Base-by-base conservation (phyloP, 2,888 invertebrate species). In the Vanessa cardui region DNA sequence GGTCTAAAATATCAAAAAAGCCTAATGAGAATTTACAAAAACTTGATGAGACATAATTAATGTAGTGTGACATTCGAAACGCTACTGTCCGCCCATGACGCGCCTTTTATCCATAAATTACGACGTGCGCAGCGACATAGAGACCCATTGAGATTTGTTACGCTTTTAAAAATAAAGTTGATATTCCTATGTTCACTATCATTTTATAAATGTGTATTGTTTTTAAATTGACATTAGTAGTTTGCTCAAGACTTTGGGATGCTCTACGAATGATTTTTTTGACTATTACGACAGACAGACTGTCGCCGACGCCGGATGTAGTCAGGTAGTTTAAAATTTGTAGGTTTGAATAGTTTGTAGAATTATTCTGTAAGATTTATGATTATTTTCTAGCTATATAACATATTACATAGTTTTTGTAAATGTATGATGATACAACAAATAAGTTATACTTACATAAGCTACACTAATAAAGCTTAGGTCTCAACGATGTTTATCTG, bases 281-380 rank as follows among this genome's bases (percentile, higher is more conserved):
- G 44, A 61, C 54, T 49, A 31, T 62, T 59, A 61, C 70, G 73
- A 77, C 80, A 88, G 88, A 88, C 88, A 77, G 87, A 78, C 70
- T 83, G 88, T 84, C 88, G 88, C 88, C 88, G 71, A 62, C 70
- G 75, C 81, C 88, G 87, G 86, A 87, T 83, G 82, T 68, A 70
- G 61, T 66, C 69, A 73, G 71, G 72, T 74, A 66, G 65, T 39
- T 56, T 12, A 56, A 18, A 39, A 56, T 33, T 56, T 18, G 56
- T 56, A 18, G 18, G 33, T 33, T 31, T n/a, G 9, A 56, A 9
- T 9, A 56, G 39, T 16, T 54, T 33, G 8, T 39, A 18, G 33
- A 18, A 12, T 56, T 56, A 56, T 56, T 39, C 12, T 33, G n/a
- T 56, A 56, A 8, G 33, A 56, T 39, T 39, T 31, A 20, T 31